A percentile compares a stretch with the other conserved stretches of the same genome.
phyloP scores from a whole-genome alignment of 2,888 invertebrate genomes.

The Nebria brevicollis region DNA sequence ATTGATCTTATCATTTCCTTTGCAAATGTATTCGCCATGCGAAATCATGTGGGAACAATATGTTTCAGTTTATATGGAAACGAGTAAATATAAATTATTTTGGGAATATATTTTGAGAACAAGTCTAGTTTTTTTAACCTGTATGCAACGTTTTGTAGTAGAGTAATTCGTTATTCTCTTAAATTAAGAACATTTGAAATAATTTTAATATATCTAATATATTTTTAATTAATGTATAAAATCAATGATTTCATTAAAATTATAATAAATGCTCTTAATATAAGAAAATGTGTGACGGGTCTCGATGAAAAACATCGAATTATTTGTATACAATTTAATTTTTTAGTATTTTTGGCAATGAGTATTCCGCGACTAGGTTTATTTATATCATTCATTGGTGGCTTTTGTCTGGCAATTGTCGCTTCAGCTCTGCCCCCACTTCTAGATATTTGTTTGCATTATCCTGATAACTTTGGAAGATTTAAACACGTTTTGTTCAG shows the following conservation, averaged over 20 bases:
- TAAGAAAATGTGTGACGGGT: neutral
- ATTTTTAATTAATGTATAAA: no score
- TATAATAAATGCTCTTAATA: no score
- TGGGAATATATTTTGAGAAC: slow-evolving; percentile 24
- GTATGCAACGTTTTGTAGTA: neutral
- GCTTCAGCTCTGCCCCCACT: neutral
- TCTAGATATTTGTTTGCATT: neutral
- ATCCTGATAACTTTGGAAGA: neutral
- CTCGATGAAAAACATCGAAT: neutral
- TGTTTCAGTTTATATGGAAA: neutral
- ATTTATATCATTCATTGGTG: neutral
- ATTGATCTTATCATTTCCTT: slow-evolving; percentile 13
- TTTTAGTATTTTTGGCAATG: neutral
- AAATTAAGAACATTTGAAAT: no score
- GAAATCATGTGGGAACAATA: slow-evolving; percentile 32
- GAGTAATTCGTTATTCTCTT: neutral
- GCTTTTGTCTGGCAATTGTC: neutral
- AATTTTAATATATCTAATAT: no score
- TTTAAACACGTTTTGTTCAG: neutral
- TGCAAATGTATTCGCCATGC: neutral
- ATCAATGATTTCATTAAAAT: no score
- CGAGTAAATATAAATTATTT: neutral
- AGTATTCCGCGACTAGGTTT: neutral
- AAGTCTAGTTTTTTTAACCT: neutral
- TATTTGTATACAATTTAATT: neutral